Base-by-base conservation (phyloP, 2,113 vertebrate species). In the Kryptolebias marmoratus region DNA sequence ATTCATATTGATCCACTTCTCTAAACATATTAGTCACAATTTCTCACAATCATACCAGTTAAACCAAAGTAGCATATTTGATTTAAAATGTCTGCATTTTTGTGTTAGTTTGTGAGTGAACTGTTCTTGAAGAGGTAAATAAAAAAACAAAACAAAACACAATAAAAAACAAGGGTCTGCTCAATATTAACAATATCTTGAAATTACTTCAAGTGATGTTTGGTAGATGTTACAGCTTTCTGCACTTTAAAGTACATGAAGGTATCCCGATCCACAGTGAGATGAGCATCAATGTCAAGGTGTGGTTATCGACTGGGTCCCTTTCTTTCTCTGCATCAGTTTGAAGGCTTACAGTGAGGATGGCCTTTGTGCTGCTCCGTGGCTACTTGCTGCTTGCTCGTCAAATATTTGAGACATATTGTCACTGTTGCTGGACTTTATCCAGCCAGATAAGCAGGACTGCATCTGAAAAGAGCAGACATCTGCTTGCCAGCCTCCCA, bases 371-470 rank as follows among this genome's bases (percentile, higher is more conserved):
- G 55, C 31, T 52, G 27, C 36, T 72, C 64, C 0, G 13, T 48
- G 72, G 68, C 22, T 61, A 60, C 63, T 71, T 58, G 57, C 75
- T 18, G 64, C 76, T 75, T 48, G n/a, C 73, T 67, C 66, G 59
- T 72, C 53, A 66, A 74, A 79, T 63, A 67, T 81, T 85, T 79
- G 56, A 82, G 63, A 83, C 77, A 68, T 66, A 77, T 80, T 86
- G 84, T 83, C 71, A 68, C 60, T 54, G 44, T 56, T 54, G 65
- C 68, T 77, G 82, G 77, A 72, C 78, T 71, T 83, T 15, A 68
- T 84, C 81, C 86, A 77, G 65, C 64, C 54, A 64, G 82, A 84
- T 79, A 82, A 80, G 79, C 84, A 85, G 66, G 78, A 76, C 71
- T 68, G 77, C 71, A 81, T 68, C 80, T 74, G 68, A 80, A 76